Evolutionary conservation across 2,113 vertebrate species (phyloP).

Genomic region (Erythrocercus mccallii): DNA sequence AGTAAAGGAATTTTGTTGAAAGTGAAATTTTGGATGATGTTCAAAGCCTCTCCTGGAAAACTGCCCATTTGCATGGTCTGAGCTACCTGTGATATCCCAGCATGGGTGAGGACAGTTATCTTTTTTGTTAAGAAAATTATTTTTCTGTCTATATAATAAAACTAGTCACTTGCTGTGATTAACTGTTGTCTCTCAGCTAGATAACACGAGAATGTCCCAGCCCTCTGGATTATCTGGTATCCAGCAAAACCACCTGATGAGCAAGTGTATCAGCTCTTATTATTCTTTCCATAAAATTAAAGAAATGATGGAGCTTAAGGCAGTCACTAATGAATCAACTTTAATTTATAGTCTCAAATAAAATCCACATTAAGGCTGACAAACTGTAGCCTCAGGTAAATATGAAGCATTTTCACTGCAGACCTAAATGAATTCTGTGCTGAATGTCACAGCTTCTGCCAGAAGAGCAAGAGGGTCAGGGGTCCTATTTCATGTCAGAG

Average conservation of each 20-base stretch:
- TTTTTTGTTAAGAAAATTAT: not conserved
- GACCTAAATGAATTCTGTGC: not conserved
- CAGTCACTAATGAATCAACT: constrained; percentile 61
- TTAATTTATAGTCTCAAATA: constrained; percentile 64
- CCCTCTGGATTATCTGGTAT: constrained; percentile 12
- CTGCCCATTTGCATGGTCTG: not conserved
- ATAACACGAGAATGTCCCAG: not conserved
- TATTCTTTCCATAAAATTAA: constrained; percentile 47
- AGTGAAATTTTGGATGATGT: not conserved
- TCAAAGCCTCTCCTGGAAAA: constrained; percentile 5
- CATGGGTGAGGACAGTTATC: not conserved
- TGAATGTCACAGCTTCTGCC: not conserved
- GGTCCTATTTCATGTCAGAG: not conserved
- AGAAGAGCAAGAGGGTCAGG: not conserved
- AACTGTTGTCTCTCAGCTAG: not conserved
- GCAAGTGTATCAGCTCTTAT: not conserved
- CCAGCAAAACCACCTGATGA: constrained; percentile 3
- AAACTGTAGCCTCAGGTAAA: constrained; percentile 50
- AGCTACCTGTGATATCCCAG: not conserved
- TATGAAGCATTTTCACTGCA: not conserved
- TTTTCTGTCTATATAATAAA: not conserved
- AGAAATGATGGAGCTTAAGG: constrained; percentile 47
- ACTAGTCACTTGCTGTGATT: not conserved
- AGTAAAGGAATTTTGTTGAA: not conserved
- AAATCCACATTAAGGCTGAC: constrained; percentile 60